Percentiles rank a stretch among this genome's conserved stretches.
Evolutionary conservation across 2,888 invertebrate species (phyloP).

Genomic region (Rhamnusium bicolor): DNA sequence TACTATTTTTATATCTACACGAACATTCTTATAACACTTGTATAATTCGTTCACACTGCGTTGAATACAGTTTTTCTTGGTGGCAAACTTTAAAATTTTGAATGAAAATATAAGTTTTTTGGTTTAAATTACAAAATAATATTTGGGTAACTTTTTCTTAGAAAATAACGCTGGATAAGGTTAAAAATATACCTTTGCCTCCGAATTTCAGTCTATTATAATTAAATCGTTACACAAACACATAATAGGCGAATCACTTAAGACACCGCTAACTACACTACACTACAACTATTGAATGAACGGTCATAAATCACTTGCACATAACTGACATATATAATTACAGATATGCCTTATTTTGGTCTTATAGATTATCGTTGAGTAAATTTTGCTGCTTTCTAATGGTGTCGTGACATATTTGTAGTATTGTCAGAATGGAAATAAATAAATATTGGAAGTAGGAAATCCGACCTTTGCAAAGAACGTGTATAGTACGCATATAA

Average conservation of each 20-base stretch:
- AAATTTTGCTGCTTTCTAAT: slow-evolving; percentile 7
- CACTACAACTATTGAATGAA: neutral
- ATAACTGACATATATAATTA: neutral
- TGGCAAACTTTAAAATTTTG: too few species aligned
- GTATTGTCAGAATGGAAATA: neutral
- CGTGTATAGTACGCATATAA: neutral
- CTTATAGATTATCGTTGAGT: neutral
- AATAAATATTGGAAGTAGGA: slow-evolving; percentile 13
- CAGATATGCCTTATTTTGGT: slow-evolving; percentile 7
- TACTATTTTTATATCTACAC: too few species aligned
- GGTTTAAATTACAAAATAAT: too few species aligned
- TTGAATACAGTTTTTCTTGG: too few species aligned
- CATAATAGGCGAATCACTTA: neutral
- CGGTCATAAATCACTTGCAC: neutral
- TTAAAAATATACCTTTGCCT: neutral
- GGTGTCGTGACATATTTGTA: neutral
- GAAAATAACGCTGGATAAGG: neutral
- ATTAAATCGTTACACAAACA: neutral
- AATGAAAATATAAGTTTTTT: too few species aligned
- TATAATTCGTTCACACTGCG: too few species aligned
- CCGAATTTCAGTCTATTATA: neutral
- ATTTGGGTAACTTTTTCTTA: too few species aligned
- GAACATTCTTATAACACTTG: too few species aligned
- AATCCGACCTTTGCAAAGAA: slow-evolving; percentile 2
- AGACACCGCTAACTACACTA: neutral